Evolutionary conservation across 2,888 invertebrate genomes (phyloP).

Genomic region (Abrostola triplasia): DNA sequence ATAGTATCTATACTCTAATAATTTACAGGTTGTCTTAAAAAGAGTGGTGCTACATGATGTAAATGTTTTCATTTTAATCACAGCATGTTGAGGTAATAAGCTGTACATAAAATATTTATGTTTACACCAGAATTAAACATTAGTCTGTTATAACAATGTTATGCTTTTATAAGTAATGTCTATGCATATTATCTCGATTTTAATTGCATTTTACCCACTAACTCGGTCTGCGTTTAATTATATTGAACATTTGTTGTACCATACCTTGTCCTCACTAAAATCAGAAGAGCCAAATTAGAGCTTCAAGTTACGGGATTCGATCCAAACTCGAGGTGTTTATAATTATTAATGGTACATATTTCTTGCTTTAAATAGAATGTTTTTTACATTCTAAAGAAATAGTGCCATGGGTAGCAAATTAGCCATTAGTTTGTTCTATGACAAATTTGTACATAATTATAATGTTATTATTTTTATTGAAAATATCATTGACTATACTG

Average conservation of each 20-base stretch:
- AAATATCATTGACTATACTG: constrained; percentile 62
- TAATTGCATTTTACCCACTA: neutral
- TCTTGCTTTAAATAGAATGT: constrained; percentile 72
- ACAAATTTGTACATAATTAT: constrained; percentile 81
- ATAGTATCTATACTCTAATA: constrained; percentile 18
- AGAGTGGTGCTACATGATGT: constrained; percentile 49
- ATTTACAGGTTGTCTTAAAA: constrained; percentile 36
- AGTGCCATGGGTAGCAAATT: constrained; percentile 77
- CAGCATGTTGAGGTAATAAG: constrained; percentile 31
- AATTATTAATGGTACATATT: constrained; percentile 78
- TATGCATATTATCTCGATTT: neutral
- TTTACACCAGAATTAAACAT: constrained; percentile 27
- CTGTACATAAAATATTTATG: constrained; percentile 32
- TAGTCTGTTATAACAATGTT: constrained; percentile 2
- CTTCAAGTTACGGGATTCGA: constrained; percentile 15
- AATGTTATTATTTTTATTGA: constrained; percentile 66
- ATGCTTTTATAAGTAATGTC: neutral
- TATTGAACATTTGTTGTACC: constrained; percentile 13
- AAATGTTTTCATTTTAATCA: constrained; percentile 25
- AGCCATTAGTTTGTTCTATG: constrained; percentile 66
- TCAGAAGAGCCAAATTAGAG: constrained; percentile 18
- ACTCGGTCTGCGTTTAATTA: neutral
- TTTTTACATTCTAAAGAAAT: constrained; percentile 77
- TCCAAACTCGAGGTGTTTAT: constrained; percentile 34
- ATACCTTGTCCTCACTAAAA: constrained; percentile 12